Evolutionary conservation across 2,113 vertebrate species (phyloP).

Genomic region (Pogonocichla stellata): DNA sequence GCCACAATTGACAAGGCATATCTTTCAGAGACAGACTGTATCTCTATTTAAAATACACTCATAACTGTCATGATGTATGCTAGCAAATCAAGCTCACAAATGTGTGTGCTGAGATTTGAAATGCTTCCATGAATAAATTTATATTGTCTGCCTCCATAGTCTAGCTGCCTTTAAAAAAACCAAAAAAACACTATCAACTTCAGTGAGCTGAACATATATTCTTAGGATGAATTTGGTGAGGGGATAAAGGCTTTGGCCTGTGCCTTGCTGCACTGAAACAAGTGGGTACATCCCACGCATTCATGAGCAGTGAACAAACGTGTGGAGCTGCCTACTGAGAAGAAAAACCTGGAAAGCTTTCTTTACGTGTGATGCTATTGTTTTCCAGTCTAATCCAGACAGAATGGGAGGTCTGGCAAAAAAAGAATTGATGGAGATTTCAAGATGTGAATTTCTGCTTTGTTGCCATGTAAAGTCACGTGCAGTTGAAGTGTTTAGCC

Average conservation of each 20-base stretch:
- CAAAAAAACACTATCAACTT: neutral
- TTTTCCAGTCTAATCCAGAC: neutral
- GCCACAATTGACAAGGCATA: neutral
- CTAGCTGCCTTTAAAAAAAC: neutral
- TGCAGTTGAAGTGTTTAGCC: neutral
- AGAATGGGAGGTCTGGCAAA: neutral
- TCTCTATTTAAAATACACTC: neutral
- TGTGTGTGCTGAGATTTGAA: neutral
- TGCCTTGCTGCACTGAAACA: neutral
- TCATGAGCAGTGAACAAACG: neutral
- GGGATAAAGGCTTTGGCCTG: neutral
- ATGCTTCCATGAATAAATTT: neutral
- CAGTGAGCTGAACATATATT: neutral
- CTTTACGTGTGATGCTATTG: neutral
- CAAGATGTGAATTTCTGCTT: neutral
- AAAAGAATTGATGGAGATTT: neutral
- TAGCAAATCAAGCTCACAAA: slow-evolving; percentile 8
- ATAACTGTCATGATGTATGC: neutral
- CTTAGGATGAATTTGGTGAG: neutral
- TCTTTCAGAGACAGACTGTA: neutral
- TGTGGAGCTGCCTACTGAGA: neutral
- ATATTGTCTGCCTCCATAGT: neutral
- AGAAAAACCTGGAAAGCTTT: neutral
- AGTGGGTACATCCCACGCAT: accelerated
- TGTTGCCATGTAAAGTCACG: neutral